Base-by-base conservation (phyloP, 2,888 invertebrate species). In the Macrophya annulata region DNA sequence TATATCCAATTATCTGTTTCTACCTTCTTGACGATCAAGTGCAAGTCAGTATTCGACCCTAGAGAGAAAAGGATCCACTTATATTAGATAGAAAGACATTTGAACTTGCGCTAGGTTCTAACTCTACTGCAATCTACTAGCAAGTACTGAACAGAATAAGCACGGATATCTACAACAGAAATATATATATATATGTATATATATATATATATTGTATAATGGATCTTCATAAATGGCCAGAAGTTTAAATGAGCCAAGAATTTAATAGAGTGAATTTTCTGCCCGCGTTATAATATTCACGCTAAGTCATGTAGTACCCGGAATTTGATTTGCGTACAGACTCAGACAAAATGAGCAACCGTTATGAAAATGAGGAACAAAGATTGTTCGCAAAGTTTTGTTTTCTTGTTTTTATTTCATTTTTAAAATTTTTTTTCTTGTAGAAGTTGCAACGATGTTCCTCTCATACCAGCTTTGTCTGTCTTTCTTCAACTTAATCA, bases 401-500 rank as follows among this genome's bases (percentile, higher is more conserved):
- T 72, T 9, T 40, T 72, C n/a, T 43, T n/a, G 31, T 31, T n/a
- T n/a, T n/a, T n/a, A n/a, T n/a, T n/a, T n/a, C n/a, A n/a, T n/a
- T n/a, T n/a, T n/a, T n/a, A n/a, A n/a, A n/a, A 31, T 31, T 1
- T 31, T 72, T 72, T 9, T 40, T 72, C n/a, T 43, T n/a, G 31
- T 31, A 9, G 40, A 31, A 43, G 17, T 72, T 72, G 71, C 43
- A n/a, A n/a, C n/a, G 37, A 37, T n/a, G 43, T 72, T 40, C 31
- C 31, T 72, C 40, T 4, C 71, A 6, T 4, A n/a, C n/a, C n/a
- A 31, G 31, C 31, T 21, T 43, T 8, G 71, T 72, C 40, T 8
- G 71, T 72, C 43, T 72, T 72, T 10, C 40, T 72, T 43, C 45
- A 21, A 48, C 48, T 76, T 21, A 1, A 76, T 76, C 48, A 76